A percentile compares a stretch with the other conserved stretches of the same genome.
phyloP scores from a whole-genome alignment of 2,797 vertebrate genomes.

The Psittacula echo region DNA sequence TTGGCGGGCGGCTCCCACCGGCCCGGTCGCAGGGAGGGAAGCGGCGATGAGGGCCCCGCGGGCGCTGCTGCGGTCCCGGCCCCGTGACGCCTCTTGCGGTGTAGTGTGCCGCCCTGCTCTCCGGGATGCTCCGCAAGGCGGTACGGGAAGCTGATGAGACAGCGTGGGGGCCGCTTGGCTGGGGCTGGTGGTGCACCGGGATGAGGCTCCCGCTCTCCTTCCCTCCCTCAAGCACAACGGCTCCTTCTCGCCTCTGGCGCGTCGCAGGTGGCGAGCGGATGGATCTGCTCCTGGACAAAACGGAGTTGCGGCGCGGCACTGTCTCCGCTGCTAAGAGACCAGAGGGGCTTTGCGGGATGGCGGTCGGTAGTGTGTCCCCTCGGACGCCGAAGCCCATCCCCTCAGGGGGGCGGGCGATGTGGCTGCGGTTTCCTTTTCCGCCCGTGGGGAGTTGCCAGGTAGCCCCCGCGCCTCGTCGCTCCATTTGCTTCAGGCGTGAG shows the following conservation, averaged over 20 bases:
- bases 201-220: no score
- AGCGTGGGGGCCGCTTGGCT: neutral
- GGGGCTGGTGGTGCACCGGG: no score
- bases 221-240: neutral
- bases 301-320: fast-evolving
- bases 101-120: neutral
- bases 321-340: fast-evolving
- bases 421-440: neutral
- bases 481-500: fast-evolving
- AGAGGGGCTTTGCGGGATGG: fast-evolving
- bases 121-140: neutral
- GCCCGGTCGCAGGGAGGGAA: no score
- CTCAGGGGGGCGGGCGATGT: no score
- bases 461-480: fast-evolving
- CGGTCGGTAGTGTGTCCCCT: fast-evolving
- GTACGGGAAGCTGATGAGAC: neutral
- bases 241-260: neutral
- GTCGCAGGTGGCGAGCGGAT: neutral
- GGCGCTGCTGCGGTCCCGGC: neutral
- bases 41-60: no score
- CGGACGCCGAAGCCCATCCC: fast-evolving
- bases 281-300: fast-evolving
- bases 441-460: neutral
- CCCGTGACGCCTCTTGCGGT: neutral
- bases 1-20: no score